Base-by-base conservation (phyloP, 92 coral and sea anemone species). In the Phenganax subtilis region DNA sequence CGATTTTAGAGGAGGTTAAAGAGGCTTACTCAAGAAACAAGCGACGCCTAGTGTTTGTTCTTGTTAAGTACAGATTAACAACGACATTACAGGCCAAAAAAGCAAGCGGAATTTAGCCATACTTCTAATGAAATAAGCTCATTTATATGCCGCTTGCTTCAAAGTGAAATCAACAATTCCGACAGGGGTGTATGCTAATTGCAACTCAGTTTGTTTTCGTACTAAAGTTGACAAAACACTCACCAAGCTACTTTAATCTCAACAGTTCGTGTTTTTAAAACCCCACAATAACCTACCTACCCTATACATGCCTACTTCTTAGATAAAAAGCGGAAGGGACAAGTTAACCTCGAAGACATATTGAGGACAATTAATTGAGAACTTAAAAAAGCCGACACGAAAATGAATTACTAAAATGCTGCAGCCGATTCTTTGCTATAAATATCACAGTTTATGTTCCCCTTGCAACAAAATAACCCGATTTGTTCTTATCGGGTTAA, bases 181-280 rank as follows among this genome's bases (percentile, higher is more conserved):
- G 55, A 67, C 11, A 61, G 67, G 65, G 74, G 55, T 47, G 69
- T 79, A 79, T 79, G 83, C 65, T 79, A 79, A 79, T 79, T 79
- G 83, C 83, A 79, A 47, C 71, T 64, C 64, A 62, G 83, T 79
- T 79, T 79, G 83, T 79, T 79, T 79, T 79, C 37, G 7, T 51
- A 6, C 83, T 15, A 64, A 79, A 79, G 83, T 79, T 79, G 83
- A 79, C 83, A 79, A 79, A 79, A 79, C 83, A 79, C 56, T 79
- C 83, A 52, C 83, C 16, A 67, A 62, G 68, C 37, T 37, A 17
- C 56, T 62, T 37, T 37, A 37, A 37, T 37, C 83, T 51, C 60
- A 57, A 44, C 53, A 52, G 12, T 37, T 1, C 47, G 47, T 17
- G 69, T 62, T 79, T 29, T 59, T 31, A 25, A 31, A 51, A 51